phyloP scores from a whole-genome alignment of 2,888 invertebrate species.

The Trachelus tabidus region DNA sequence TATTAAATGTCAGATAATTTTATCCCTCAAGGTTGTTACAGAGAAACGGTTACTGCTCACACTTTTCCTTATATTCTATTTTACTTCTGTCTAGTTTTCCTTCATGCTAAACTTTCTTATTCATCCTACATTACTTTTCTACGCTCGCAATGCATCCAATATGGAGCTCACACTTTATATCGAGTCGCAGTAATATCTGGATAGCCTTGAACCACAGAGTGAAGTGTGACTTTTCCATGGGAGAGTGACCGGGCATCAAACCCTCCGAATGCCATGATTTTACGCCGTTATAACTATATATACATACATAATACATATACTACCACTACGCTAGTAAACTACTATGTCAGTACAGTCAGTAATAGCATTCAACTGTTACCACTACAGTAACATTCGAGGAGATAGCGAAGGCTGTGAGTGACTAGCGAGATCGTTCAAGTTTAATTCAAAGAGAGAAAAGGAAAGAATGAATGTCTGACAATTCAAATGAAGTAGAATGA shows the following conservation, averaged over 20 bases:
- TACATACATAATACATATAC: neutral
- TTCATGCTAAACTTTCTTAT: no score
- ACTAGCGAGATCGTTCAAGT: no score
- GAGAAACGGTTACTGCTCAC: no score
- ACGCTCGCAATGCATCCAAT: no score
- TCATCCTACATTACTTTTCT: no score
- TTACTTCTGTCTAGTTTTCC: no score
- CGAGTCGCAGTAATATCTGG: neutral
- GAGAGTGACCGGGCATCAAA: slow-evolving; percentile 17
- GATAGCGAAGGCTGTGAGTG: neutral
- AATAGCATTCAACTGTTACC: slow-evolving; percentile 3
- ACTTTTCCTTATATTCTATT: no score
- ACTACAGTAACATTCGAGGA: neutral
- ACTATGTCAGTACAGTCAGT: neutral
- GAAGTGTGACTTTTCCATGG: slow-evolving; percentile 16
- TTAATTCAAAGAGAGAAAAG: no score
- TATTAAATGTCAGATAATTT: no score
- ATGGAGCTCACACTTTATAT: neutral
- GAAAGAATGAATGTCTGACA: no score
- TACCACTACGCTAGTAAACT: neutral
- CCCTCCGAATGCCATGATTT: slow-evolving; percentile 16
- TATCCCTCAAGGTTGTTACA: no score
- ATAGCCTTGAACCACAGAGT: slow-evolving; percentile 7
- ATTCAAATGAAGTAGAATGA: no score
- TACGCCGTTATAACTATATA: neutral